Conservation (phyloP, 1,140 invertebrate genomes). For the Oncopeltus fasciatus region DNA sequence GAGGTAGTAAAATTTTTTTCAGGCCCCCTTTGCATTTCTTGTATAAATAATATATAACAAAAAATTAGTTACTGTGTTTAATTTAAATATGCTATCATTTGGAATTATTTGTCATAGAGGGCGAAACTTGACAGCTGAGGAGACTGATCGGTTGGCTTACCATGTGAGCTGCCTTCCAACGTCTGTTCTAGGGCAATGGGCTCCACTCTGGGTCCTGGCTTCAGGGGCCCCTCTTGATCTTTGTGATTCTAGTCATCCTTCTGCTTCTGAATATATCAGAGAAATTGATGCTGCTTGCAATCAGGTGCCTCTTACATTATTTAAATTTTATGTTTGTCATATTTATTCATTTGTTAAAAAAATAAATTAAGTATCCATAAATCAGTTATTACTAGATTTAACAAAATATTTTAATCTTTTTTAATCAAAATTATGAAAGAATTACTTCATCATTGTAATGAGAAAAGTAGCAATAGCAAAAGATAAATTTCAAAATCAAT, state of each 20-base stretch:
- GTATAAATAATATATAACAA: no score
- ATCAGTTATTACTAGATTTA: no score
- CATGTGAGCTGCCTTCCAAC: constrained; percentile 34
- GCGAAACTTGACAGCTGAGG: constrained; percentile 34
- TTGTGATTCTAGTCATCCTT: constrained; percentile 18
- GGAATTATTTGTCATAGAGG: constrained; percentile 26
- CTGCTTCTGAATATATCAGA: constrained; percentile 13
- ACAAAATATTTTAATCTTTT: no score
- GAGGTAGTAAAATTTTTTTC: no score
- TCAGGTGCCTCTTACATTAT: constrained; percentile 8
- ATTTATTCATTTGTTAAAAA: neutral
- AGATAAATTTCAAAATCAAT: no score
- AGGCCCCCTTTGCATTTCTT: no score
- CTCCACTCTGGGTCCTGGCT: constrained; percentile 21
- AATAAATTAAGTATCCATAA: no score
- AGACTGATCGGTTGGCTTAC: constrained; percentile 39
- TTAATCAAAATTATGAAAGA: no score
- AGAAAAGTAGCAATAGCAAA: no score
- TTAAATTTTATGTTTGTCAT: neutral
- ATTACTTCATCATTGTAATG: no score
- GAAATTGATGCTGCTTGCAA: constrained; percentile 20
- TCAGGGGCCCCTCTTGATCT: constrained; percentile 19
- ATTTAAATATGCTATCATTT: no score
- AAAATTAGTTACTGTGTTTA: no score
- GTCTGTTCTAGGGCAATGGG: constrained; percentile 13